phyloP scores from a whole-genome alignment of 2,113 vertebrate genomes.

The Eulemur rufifrons region DNA sequence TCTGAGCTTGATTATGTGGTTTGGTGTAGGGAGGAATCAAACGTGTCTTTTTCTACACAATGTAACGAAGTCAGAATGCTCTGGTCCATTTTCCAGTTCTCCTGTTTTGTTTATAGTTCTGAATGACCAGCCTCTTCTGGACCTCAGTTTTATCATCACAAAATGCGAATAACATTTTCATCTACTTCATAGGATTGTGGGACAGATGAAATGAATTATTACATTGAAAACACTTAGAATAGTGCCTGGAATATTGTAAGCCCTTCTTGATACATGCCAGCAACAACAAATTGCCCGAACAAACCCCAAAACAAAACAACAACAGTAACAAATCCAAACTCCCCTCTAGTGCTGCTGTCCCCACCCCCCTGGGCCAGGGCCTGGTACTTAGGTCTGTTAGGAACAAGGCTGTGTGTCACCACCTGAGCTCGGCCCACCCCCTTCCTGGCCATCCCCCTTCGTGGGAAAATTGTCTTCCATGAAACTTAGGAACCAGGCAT shows the following conservation, averaged over 20 bases:
- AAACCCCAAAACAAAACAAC: neutral
- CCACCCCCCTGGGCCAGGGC: no score
- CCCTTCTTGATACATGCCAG: neutral
- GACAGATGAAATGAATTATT: neutral
- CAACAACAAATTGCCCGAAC: neutral
- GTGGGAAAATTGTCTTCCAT: no score
- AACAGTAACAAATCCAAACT: neutral
- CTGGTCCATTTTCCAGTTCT: neutral
- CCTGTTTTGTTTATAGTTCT: neutral
- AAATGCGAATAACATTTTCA: neutral
- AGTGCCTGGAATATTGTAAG: neutral
- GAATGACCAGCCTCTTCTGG: neutral
- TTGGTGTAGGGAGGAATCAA: neutral
- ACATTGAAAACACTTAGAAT: neutral
- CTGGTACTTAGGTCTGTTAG: no score
- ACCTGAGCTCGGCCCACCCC: no score
- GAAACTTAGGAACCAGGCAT: no score
- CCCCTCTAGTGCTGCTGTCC: neutral
- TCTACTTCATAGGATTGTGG: neutral
- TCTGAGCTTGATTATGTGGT: neutral
- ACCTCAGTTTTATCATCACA: neutral
- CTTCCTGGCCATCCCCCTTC: no score
- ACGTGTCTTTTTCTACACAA: neutral
- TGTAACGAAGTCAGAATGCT: neutral
- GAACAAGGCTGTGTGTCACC: no score